phyloP scores from a whole-genome alignment of 2,113 vertebrate species.

The Empidonax alnorum region DNA sequence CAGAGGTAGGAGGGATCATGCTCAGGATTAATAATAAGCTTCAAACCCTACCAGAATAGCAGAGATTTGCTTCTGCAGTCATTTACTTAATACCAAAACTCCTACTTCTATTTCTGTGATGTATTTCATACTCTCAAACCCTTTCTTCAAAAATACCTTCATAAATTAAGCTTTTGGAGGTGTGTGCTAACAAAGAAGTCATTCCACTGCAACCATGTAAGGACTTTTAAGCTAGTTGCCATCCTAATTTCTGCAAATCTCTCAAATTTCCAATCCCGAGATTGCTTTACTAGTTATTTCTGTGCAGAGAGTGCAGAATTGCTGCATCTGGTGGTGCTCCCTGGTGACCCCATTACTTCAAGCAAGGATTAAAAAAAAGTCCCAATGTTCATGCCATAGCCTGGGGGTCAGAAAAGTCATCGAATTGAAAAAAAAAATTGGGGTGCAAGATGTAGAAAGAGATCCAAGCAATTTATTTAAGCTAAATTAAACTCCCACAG shows the following conservation, averaged over 20 bases:
- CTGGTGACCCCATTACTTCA: constrained; percentile 21
- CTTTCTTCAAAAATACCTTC: neutral
- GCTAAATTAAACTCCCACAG: neutral
- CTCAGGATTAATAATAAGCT: constrained; percentile 23
- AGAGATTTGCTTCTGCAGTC: neutral
- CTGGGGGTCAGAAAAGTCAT: neutral
- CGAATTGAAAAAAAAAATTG: neutral
- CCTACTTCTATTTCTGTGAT: neutral
- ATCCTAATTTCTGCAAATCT: neutral
- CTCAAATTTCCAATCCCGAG: neutral
- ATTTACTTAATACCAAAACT: neutral
- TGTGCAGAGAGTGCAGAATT: neutral
- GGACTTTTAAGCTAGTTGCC: neutral
- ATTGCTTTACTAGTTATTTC: neutral
- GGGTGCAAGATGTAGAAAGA: neutral
- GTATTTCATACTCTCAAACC: neutral
- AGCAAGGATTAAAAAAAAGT: neutral
- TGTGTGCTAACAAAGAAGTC: neutral
- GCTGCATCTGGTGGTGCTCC: neutral
- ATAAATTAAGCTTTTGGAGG: neutral
- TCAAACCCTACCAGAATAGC: constrained; percentile 5
- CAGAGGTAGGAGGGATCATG: constrained; percentile 35
- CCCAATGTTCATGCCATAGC: neutral
- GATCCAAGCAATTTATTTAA: neutral
- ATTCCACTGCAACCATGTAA: neutral